Evolutionary conservation across 2,113 vertebrate genomes (phyloP).

Genomic region (Hemichromis elongatus): DNA sequence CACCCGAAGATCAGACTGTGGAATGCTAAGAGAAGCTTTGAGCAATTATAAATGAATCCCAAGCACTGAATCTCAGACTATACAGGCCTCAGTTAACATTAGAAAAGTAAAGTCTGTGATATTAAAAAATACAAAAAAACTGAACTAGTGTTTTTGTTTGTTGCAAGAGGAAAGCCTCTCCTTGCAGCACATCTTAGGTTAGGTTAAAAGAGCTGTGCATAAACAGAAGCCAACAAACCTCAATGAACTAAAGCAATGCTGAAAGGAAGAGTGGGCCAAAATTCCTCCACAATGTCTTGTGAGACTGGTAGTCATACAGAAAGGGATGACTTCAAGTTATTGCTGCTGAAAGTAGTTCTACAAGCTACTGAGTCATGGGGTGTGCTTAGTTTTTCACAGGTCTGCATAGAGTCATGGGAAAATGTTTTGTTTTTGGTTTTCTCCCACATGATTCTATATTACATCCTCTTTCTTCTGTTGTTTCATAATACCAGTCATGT

Average conservation of each 20-base stretch:
- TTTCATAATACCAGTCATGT: rapidly evolving
- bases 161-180: rapidly evolving
- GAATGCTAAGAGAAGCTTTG: background rate
- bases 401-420: background rate
- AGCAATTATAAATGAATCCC: background rate
- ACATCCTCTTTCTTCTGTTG: background rate
- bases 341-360: background rate
- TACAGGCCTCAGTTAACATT: background rate
- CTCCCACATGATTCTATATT: background rate
- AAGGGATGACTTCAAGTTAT: background rate
- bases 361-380: background rate
- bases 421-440: background rate
- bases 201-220: rapidly evolving
- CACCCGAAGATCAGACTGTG: background rate
- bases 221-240: background rate
- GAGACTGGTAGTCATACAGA: background rate
- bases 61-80: background rate
- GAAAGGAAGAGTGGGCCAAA: background rate
- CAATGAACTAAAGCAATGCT: background rate
- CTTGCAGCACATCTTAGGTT: background rate
- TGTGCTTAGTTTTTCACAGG: background rate
- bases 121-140: background rate
- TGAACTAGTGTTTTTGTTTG: background rate
- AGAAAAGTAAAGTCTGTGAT: background rate
- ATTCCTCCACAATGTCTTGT: background rate